These are phyloP conservation scores for Cordilura impudica DNA, from an alignment of 2,888 invertebrate species.

Conservation along the genomic window DNA sequence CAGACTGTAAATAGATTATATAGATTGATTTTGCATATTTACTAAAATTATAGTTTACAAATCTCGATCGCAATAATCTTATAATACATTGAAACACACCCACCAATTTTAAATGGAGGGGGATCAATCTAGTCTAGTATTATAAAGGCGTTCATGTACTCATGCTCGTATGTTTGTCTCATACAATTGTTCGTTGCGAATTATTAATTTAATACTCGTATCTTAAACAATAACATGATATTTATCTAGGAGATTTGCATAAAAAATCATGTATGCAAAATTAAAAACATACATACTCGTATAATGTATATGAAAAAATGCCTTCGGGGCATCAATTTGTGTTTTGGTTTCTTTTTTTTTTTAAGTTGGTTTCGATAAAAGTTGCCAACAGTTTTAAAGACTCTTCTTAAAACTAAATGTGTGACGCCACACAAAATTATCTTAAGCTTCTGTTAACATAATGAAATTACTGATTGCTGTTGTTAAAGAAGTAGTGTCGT, in stretches of 20 bases:
- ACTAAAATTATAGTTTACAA: conserved; percentile 19
- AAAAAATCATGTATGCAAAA: conserved; percentile 43
- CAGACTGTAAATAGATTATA: no score
- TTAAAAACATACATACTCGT: background rate
- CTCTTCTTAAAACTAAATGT: background rate
- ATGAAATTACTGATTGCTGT: background rate
- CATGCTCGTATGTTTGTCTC: background rate
- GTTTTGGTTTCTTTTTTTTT: background rate
- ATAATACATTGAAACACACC: conserved; percentile 59
- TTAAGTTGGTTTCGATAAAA: background rate
- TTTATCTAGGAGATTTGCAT: conserved; percentile 56
- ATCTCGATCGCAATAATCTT: conserved; percentile 28
- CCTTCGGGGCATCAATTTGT: conserved; percentile 30
- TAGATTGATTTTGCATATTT: background rate
- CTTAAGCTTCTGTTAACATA: background rate
- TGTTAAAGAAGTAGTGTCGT: background rate
- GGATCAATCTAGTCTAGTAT: background rate
- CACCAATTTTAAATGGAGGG: conserved; percentile 53
- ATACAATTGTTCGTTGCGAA: background rate
- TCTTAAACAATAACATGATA: conserved; percentile 39
- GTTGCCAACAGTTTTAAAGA: background rate
- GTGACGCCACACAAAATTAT: background rate
- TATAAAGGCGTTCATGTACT: conserved; percentile 47
- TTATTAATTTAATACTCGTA: background rate
- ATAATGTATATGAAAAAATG: conserved; percentile 32